Percentiles rank a stretch among this genome's conserved stretches.
These are phyloP conservation scores for Brotula barbata DNA, from an alignment of 2,797 vertebrate species.

Conservation along the genomic window DNA sequence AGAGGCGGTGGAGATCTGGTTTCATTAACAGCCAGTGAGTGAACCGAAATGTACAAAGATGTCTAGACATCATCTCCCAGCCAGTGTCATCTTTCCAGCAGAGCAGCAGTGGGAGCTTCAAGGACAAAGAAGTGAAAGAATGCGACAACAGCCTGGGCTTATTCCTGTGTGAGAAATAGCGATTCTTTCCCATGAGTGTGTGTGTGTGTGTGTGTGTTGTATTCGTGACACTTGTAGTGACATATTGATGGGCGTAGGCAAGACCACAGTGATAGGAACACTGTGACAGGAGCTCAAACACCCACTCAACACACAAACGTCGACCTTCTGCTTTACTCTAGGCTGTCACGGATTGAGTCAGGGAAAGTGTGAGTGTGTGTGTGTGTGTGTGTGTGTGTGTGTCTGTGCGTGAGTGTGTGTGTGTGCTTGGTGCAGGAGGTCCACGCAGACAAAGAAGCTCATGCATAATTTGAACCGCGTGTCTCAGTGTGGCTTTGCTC, in stretches of 20 bases:
- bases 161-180: conserved; percentile 9
- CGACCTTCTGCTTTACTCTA: conserved; percentile 35
- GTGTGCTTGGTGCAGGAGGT: conserved; percentile 23
- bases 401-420: conserved; percentile 9
- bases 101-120: conserved; percentile 19
- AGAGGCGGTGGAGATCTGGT: conserved; percentile 46
- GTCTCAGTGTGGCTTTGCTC: conserved; percentile 45
- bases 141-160: conserved; percentile 6
- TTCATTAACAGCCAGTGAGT: conserved; percentile 61
- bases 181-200: conserved; percentile 14
- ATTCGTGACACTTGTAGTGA: conserved; percentile 26
- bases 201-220: conserved; percentile 5
- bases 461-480: conserved; percentile 53
- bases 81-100: conserved; percentile 41
- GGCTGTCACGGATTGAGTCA: conserved; percentile 32
- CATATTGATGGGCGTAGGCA: conserved; percentile 35
- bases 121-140: conserved; percentile 19
- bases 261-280: conserved; percentile 32
- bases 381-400: conserved; percentile 4
- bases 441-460: conserved; percentile 57
- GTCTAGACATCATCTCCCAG: conserved; percentile 57
- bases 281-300: conserved; percentile 42
- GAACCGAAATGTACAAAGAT: conserved; percentile 41
- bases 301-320: conserved; percentile 38
- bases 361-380: conserved; percentile 4